Base-by-base conservation (phyloP, 2,113 vertebrate genomes). In the Calyptomena viridis region DNA sequence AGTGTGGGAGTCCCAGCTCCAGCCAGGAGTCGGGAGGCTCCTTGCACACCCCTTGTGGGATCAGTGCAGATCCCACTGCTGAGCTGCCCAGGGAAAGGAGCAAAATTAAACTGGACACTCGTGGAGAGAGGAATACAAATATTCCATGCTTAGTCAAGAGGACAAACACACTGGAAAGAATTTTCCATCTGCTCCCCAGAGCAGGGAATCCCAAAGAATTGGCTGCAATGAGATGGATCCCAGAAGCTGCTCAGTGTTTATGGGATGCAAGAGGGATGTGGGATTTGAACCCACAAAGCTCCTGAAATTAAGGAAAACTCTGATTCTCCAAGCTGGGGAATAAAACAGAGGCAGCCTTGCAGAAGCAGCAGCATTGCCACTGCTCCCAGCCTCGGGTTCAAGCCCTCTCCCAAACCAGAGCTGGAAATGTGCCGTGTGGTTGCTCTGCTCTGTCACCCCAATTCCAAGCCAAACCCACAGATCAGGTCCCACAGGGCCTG, bases 371-470 rank as follows among this genome's bases (percentile, higher is more conserved):
- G 20, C 11, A n/a, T 17, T 44, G 12, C 25, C 21, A 30, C 14
- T n/a, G 69, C 68, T 74, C 39, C 46, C 28, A 69, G 24, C 16
- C 31, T n/a, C 7, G 59, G 23, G 19, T 40, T 59, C 69, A n/a
- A 86, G 39, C 28, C 24, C n/a, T 84, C 7, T n/a, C 22, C 53
- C 24, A 50, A 27, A 4, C 3, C 25, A 72, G 62, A 92, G 10
- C 52, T 27, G 8, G 42, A 11, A 64, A 30, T 1, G 19, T 11
- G 35, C 10, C 17, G 8, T 2, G 0, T 11, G 13, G 47, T 12
- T 84, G 69, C 66, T 14, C 8, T 12, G 37, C 39, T 91, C 87
- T 71, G 24, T 12, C 47, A 46, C 21, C 33, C 56, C 39, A 84
- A 24, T 25, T 2, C 6, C 60, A 71, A 87, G 21, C 47, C 42